Conservation (phyloP, 2,888 invertebrate species). For the Philereme transversata region DNA sequence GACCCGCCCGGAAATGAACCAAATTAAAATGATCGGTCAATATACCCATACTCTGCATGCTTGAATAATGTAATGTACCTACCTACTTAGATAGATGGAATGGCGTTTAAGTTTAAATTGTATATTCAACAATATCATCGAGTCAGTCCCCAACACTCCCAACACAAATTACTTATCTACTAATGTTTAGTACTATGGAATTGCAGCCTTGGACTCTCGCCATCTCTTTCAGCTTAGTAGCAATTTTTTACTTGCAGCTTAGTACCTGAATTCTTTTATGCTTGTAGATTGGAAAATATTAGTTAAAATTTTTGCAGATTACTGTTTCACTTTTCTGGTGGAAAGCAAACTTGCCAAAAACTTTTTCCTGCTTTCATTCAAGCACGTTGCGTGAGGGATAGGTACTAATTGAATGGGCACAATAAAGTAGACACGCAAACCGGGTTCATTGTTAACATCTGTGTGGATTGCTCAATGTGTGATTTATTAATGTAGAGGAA, state of each 20-base stretch:
- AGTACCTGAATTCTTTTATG: no score
- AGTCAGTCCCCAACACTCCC: no score
- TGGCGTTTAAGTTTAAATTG: constrained; percentile 18
- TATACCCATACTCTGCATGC: constrained; percentile 4
- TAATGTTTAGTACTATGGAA: no score
- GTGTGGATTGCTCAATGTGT: constrained; percentile 45
- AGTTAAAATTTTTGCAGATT: no score
- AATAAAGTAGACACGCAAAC: constrained; percentile 61
- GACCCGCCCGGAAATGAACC: constrained; percentile 24
- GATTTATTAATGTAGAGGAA: constrained; percentile 23
- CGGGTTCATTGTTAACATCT: constrained; percentile 16
- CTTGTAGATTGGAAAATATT: no score
- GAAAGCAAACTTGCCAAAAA: constrained; percentile 15
- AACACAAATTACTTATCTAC: no score
- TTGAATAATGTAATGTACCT: no score
- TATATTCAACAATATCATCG: constrained; percentile 14
- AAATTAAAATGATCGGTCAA: constrained; percentile 24
- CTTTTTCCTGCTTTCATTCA: constrained; percentile 55
- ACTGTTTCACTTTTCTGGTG: not conserved
- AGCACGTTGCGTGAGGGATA: constrained; percentile 67
- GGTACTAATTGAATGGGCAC: constrained; percentile 64
- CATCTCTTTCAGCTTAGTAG: no score
- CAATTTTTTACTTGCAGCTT: no score
- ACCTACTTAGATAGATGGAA: no score
- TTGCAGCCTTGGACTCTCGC: no score